Percentiles rank a stretch among this genome's conserved stretches.
Evolutionary conservation across 2,113 vertebrate species (phyloP).

Genomic region (Ptilorrhoa leucosticta): DNA sequence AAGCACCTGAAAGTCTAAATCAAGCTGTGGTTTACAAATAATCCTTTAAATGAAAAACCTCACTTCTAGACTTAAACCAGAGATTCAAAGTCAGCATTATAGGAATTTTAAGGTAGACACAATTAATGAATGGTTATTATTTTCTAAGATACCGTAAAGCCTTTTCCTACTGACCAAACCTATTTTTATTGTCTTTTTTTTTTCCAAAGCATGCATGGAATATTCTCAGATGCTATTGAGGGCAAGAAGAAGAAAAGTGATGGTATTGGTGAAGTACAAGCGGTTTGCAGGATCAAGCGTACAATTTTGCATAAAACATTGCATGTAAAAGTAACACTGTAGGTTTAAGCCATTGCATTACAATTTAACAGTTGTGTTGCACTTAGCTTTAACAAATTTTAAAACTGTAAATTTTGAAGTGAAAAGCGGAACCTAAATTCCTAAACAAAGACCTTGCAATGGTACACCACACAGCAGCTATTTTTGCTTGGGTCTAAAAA

Average conservation of each 20-base stretch:
- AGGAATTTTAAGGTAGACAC: slow-evolving; percentile 71
- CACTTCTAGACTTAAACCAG: slow-evolving; percentile 72
- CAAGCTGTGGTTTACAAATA: slow-evolving; percentile 71
- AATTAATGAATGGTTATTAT: slow-evolving; percentile 66
- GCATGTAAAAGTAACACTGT: slow-evolving; percentile 74
- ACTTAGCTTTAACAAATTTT: slow-evolving; percentile 70
- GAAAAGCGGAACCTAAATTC: slow-evolving; percentile 84
- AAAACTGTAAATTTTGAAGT: slow-evolving; percentile 72
- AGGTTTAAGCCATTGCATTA: slow-evolving; percentile 75
- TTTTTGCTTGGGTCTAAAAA: slow-evolving; percentile 84
- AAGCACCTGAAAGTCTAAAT: slow-evolving; percentile 69
- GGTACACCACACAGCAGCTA: slow-evolving; percentile 88
- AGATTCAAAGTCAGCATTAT: slow-evolving; percentile 73
- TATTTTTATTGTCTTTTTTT: slow-evolving; percentile 37
- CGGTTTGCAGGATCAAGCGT: slow-evolving; percentile 71
- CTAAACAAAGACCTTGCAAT: slow-evolving; percentile 92
- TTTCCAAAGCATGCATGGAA: slow-evolving; percentile 69
- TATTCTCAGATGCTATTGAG: slow-evolving; percentile 72
- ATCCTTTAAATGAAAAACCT: slow-evolving; percentile 69
- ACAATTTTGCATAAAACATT: slow-evolving; percentile 76
- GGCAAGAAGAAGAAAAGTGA: slow-evolving; percentile 71
- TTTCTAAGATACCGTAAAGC: slow-evolving; percentile 67
- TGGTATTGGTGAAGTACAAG: slow-evolving; percentile 68
- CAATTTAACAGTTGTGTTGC: slow-evolving; percentile 66
- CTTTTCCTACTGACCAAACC: slow-evolving; percentile 68